phyloP scores from a whole-genome alignment of 2,797 vertebrate genomes.

The Falco biarmicus region DNA sequence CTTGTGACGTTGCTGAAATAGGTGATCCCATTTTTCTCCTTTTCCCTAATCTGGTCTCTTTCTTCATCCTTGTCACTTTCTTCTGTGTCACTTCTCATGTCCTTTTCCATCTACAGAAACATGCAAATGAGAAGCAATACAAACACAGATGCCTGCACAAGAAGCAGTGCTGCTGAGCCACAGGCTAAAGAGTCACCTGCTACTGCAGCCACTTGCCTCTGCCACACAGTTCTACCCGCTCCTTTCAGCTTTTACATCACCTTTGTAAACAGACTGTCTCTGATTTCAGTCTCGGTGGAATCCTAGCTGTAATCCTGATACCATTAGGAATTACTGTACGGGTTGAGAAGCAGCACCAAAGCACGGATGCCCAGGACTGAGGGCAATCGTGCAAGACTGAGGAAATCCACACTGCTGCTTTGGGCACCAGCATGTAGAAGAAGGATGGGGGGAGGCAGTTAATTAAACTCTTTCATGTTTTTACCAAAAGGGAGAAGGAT shows the following conservation, averaged over 20 bases:
- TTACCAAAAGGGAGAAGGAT: background rate
- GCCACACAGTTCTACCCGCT: background rate
- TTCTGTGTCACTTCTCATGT: conserved; percentile 92
- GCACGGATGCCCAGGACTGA: background rate
- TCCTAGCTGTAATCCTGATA: background rate
- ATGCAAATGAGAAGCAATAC: background rate
- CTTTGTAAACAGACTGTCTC: background rate
- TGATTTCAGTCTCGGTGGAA: background rate
- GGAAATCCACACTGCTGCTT: background rate
- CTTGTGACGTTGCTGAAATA: background rate
- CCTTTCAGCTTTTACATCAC: background rate
- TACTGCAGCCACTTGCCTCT: background rate
- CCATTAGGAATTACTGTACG: background rate
- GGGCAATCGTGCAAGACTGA: background rate
- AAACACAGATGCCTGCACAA: background rate
- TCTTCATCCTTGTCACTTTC: conserved; percentile 83
- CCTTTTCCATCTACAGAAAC: conserved; percentile 84
- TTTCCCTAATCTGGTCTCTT: background rate
- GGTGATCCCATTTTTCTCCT: background rate
- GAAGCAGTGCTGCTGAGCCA: background rate
- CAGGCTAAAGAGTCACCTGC: background rate
- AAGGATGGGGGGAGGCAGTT: background rate
- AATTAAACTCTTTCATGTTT: background rate
- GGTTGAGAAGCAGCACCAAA: background rate
- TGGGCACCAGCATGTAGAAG: background rate